Percentiles rank a stretch among this genome's conserved stretches.
phyloP scores from a whole-genome alignment of 2,113 vertebrate species.

The Antigone vipio region DNA sequence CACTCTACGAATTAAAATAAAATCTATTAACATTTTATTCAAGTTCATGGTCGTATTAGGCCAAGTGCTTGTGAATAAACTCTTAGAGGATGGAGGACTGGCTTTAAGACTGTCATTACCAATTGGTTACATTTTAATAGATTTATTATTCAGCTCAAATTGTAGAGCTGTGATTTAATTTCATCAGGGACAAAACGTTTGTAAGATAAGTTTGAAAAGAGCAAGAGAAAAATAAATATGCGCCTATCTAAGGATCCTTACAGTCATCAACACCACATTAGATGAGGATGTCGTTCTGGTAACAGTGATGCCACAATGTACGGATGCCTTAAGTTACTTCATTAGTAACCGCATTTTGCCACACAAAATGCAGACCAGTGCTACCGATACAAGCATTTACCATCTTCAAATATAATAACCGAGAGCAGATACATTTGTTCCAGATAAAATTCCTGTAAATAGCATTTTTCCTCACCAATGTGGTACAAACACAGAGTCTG shows the following conservation, averaged over 20 bases:
- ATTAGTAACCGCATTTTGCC: background rate
- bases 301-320: background rate
- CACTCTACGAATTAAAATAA: background rate
- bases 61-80: constrained; percentile 15
- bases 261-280: background rate
- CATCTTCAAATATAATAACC: background rate
- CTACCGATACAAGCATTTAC: background rate
- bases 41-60: background rate
- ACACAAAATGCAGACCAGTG: background rate
- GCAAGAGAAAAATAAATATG: background rate
- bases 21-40: constrained; percentile 31
- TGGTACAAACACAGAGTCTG: background rate
- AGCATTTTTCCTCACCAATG: background rate
- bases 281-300: background rate
- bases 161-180: background rate
- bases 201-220: background rate
- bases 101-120: background rate
- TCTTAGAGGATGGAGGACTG: background rate
- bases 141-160: background rate
- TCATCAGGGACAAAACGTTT: background rate
- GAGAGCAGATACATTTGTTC: background rate
- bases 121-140: background rate
- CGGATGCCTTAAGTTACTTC: background rate
- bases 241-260: background rate
- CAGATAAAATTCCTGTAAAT: background rate